Evolutionary conservation across 2,888 invertebrate genomes (phyloP).

Genomic region (Temnothorax ravouxi): DNA sequence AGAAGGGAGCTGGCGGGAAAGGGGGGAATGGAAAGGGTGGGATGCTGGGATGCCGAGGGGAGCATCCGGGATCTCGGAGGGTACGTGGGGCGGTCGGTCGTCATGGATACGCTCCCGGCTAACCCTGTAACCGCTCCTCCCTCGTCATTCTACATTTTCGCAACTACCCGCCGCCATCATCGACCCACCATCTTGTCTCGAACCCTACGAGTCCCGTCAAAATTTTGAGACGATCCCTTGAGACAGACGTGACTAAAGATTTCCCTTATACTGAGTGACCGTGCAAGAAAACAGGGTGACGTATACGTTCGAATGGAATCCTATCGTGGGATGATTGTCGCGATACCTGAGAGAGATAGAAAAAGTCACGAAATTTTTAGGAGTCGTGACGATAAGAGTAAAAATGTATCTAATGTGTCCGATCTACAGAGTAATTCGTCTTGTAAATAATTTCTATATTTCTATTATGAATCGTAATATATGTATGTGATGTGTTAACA

Average conservation of each 20-base stretch:
- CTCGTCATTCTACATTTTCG: conserved; percentile 77
- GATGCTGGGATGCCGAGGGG: conserved; percentile 79
- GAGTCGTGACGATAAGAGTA: background rate
- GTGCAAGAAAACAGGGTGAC: background rate
- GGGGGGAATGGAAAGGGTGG: conserved; percentile 57
- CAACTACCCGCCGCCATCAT: conserved; percentile 84
- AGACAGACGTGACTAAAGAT: conserved; percentile 5
- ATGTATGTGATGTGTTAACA: background rate
- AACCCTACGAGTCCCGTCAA: conserved; percentile 68
- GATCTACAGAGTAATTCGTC: background rate
- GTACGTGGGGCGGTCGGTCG: conserved; percentile 85
- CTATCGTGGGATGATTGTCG: background rate
- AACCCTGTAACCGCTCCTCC: conserved; percentile 83
- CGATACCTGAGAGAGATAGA: background rate
- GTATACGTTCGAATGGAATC: conserved; percentile 15
- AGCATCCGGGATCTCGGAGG: conserved; percentile 84
- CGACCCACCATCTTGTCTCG: conserved; percentile 86
- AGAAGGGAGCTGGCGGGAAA: conserved; percentile 26
- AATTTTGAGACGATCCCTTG: conserved; percentile 68
- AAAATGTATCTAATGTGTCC: background rate
- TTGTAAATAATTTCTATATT: background rate
- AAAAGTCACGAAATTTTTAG: background rate
- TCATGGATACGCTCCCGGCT: conserved; percentile 85
- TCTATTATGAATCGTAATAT: background rate
- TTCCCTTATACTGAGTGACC: background rate